Evolutionary conservation across 2,113 vertebrate genomes (phyloP), one percentile per base, ranked within the genome.

Genomic region (Syngnathus floridae): DNA sequence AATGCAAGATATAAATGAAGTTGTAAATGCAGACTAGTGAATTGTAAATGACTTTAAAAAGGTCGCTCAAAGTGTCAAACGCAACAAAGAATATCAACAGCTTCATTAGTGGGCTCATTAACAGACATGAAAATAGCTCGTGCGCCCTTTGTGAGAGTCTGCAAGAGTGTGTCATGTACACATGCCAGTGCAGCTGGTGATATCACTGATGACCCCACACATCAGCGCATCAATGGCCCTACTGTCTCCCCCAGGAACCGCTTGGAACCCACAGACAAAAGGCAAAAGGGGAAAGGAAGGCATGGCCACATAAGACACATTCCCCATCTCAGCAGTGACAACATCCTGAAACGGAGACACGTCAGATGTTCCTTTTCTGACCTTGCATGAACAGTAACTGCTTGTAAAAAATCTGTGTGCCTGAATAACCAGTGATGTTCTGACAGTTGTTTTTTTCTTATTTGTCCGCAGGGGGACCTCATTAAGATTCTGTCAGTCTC

Each of bases 121-220:
- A 69, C 55, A 66, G 76, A 74, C 67, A 74, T 51, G 67, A 75
- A 74, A 73, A 79, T 55, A 74, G 62, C 61, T 19, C 46, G 71
- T 70, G 46, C 38, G 7, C 46, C 68, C 62, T 43, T 70, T 54
- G 75, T 70, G 79, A 70, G 57, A 58, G 71, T 84, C 69, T 83
- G 82, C 75, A 70, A 72, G 79, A 78, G 82, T 84, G 82, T 81
- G 82, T 88, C 84, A 82, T 71, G 77, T 65, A 86, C 83, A 81
- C 72, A 84, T 83, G 82, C 79, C 81, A 79, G 76, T 76, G 85
- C 88, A 88, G 86, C 86, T 86, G 80, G 82, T 89, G 88, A 89
- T 86, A 89, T 89, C 86, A 89, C 75, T 77, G 73, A 71, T 75
- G 82, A 87, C 83, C 83, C 79, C 77, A 43, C n/a, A 77, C 76